A percentile compares a stretch with the other conserved stretches of the same genome.
Conservation (phyloP, 1,140 invertebrate species). For the Himalopsyche phryganea region DNA sequence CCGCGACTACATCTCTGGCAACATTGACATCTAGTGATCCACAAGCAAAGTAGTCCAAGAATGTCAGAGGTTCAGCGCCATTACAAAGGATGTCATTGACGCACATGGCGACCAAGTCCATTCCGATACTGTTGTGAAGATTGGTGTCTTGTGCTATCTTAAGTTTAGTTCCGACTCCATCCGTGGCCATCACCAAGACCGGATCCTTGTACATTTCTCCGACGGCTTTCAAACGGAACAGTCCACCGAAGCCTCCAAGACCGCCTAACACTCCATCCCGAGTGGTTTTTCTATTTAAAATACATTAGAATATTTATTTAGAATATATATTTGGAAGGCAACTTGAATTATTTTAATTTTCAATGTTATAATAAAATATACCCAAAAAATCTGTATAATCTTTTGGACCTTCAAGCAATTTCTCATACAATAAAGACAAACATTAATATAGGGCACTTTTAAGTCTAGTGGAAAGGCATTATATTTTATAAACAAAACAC, state of each 20-base stretch:
- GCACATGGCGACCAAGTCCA: slow-evolving; percentile 98
- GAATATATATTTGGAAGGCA: too few relatives aligned
- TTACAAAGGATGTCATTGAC: slow-evolving; percentile 96
- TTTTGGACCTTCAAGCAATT: too few relatives aligned
- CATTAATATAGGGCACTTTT: too few relatives aligned
- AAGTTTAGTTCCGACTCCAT: slow-evolving; percentile 96
- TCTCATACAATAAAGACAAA: too few relatives aligned
- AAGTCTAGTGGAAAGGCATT: too few relatives aligned
- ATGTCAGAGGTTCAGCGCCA: slow-evolving; percentile 90
- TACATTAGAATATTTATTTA: too few relatives aligned
- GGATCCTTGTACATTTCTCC: slow-evolving; percentile 64
- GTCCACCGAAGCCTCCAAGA: slow-evolving; percentile 87
- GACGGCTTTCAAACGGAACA: slow-evolving; percentile 62
- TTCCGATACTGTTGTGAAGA: slow-evolving; percentile 80
- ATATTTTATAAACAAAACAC: too few relatives aligned
- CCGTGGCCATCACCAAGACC: slow-evolving; percentile 88
- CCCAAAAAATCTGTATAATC: too few relatives aligned
- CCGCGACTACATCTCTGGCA: slow-evolving; percentile 71
- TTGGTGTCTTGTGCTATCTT: slow-evolving; percentile 83
- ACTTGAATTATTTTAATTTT: too few relatives aligned
- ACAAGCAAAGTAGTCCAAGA: slow-evolving; percentile 94
- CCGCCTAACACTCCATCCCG: slow-evolving; percentile 67
- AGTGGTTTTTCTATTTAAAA: slow-evolving; percentile 52
- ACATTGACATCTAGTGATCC: slow-evolving; percentile 71
- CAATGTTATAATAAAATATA: too few relatives aligned